phyloP scores from a whole-genome alignment of 2,888 invertebrate genomes.

The Leptura quadrifasciata region DNA sequence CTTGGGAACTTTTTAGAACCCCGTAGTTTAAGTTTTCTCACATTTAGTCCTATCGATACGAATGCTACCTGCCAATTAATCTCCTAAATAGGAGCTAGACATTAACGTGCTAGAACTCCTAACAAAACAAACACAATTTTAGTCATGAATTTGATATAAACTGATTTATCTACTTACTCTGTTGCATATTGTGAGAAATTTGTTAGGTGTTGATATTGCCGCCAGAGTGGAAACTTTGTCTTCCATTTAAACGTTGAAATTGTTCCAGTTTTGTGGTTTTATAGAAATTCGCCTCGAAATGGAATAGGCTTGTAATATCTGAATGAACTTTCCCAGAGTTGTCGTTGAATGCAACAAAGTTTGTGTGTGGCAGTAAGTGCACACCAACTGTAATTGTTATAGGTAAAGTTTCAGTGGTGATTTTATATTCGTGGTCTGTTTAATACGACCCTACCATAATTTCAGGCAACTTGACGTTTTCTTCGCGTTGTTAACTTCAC shows the following conservation, averaged over 20 bases:
- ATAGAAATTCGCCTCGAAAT: conserved; percentile 48
- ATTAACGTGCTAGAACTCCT: not conserved
- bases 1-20: too few relatives aligned
- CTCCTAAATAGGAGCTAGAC: not conserved
- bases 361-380: conserved; percentile 61
- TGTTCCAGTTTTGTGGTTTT: conserved; percentile 49
- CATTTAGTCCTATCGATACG: not conserved
- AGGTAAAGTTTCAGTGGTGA: conserved; percentile 67
- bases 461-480: conserved; percentile 62
- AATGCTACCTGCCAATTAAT: not conserved
- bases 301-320: conserved; percentile 57
- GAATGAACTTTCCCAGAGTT: conserved; percentile 53
- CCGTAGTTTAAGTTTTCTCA: too few relatives aligned
- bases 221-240: conserved; percentile 34
- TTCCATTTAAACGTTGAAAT: conserved; percentile 37
- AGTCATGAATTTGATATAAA: not conserved
- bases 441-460: conserved; percentile 65
- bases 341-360: conserved; percentile 55
- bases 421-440: conserved; percentile 69
- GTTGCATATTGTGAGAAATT: conserved; percentile 27
- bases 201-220: conserved; percentile 21
- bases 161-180: not conserved
- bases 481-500: conserved; percentile 60
- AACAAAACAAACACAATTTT: not conserved
- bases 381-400: conserved; percentile 68